Conservation (phyloP, 1,140 invertebrate species). For the Ctenoplectra terminalis region DNA sequence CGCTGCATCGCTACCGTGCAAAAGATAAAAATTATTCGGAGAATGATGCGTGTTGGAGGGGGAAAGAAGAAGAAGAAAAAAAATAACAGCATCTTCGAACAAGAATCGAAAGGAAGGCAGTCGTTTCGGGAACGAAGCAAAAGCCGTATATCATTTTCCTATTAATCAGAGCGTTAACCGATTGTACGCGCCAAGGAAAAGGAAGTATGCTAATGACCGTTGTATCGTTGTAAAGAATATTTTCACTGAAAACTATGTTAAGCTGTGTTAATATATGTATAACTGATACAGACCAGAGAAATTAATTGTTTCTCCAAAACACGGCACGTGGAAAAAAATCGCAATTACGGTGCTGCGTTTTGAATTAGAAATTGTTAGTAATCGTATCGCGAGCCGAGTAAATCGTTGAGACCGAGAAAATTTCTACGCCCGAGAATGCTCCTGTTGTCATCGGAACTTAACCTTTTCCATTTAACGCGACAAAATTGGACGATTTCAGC, state of each 20-base stretch:
- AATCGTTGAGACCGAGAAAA: no score
- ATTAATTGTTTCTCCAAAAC: neutral
- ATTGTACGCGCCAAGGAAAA: constrained; percentile 28
- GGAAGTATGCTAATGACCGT: constrained; percentile 42
- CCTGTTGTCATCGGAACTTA: no score
- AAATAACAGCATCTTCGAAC: no score
- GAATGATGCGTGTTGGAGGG: neutral
- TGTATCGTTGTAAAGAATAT: constrained; percentile 20
- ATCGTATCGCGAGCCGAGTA: no score
- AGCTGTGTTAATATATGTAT: neutral
- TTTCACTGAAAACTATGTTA: constrained; percentile 39
- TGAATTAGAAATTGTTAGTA: neutral
- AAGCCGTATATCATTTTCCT: constrained; percentile 37
- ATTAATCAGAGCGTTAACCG: constrained; percentile 54
- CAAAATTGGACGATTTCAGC: no score
- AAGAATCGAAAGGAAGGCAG: constrained; percentile 31
- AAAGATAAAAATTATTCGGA: neutral
- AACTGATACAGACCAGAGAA: neutral
- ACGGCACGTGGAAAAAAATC: no score
- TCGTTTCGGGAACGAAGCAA: constrained; percentile 37
- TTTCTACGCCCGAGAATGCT: no score
- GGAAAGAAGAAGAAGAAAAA: neutral
- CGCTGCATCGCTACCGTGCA: neutral
- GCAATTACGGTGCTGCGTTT: neutral
- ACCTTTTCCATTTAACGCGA: neutral